A percentile compares a stretch with the other conserved stretches of the same genome.
These are phyloP conservation scores for Asteroscopus sphinx DNA, from an alignment of 2,888 invertebrate species.

Conservation along the genomic window DNA sequence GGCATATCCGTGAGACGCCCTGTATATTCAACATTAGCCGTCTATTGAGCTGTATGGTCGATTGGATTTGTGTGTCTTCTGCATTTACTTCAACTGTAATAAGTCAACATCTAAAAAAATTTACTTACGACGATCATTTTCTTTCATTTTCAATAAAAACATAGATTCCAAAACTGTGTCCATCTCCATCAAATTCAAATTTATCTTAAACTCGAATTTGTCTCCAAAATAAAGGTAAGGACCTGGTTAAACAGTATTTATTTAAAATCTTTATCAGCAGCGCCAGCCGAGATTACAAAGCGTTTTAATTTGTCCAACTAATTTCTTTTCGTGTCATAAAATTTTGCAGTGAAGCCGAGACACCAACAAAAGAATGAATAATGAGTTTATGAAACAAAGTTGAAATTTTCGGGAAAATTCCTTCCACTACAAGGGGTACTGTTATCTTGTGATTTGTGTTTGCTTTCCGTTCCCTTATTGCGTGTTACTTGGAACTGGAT, in stretches of 20 bases:
- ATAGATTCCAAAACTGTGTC: slow-evolving; percentile 17
- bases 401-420: slow-evolving; percentile 81
- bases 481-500: slow-evolving; percentile 29
- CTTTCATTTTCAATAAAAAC: too few species aligned
- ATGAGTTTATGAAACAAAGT: slow-evolving; percentile 87
- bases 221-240: slow-evolving; percentile 8
- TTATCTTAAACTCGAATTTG: slow-evolving; percentile 8
- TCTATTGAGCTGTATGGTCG: too few species aligned
- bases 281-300: slow-evolving; percentile 74
- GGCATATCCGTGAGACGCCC: too few species aligned
- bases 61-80: too few species aligned
- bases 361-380: slow-evolving; percentile 88
- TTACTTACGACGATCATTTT: too few species aligned
- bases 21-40: too few species aligned
- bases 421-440: slow-evolving; percentile 74
- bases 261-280: slow-evolving; percentile 56
- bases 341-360: slow-evolving; percentile 80
- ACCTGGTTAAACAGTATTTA: slow-evolving; percentile 52
- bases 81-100: too few species aligned
- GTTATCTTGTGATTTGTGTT: slow-evolving; percentile 82
- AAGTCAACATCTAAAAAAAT: too few species aligned
- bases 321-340: slow-evolving; percentile 85
- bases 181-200: slow-evolving; percentile 10
- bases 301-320: slow-evolving; percentile 83
- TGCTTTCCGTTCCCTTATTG: slow-evolving; percentile 64